Base-by-base conservation (phyloP, 2,113 vertebrate species). In the Chamaea fasciata region DNA sequence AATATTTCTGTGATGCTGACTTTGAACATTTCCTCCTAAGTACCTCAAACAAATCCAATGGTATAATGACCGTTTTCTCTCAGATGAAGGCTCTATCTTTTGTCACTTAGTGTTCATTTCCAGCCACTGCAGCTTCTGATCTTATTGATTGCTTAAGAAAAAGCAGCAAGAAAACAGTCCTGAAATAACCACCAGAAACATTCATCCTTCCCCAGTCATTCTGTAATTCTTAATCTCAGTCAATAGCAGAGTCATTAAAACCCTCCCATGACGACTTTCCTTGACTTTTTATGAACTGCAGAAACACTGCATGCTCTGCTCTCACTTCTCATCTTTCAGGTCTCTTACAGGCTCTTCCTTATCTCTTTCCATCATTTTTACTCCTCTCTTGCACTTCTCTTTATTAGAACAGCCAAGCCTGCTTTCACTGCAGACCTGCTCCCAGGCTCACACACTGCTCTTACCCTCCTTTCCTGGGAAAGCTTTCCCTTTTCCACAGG, bases 91-190 rank as follows among this genome's bases (percentile, higher is more conserved):
- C 55, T 93, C n/a, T 69, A 20, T 56, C 78, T 91, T 94, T 89
- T 95, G 87, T 85, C 87, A 80, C 67, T 87, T 46, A 30, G 15
- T 82, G 78, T 69, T 95, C 78, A 46, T 69, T 97, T 89, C 78
- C 70, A 79, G 9, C 87, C 75, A 79, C 74, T 76, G 37, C 57
- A 87, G 67, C 78, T 74, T 91, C 84, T 95, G 84, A 95, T 94
- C 87, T 83, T 91, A 94, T 90, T 59, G 95, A 95, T 71, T 83
- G 46, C 75, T 71, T 49, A 73, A 90, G 83, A 81, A 94, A 93
- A 91, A 93, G 82, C 62, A 87, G 78, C 17, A 83, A 74, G 85
- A 88, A 93, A 90, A 67, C 52, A 63, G 67, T 55, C 56, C 63
- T 87, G 75, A 95, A 94, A 94, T 87, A 93, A 86, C 67, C 42